Evolutionary conservation across 2,888 invertebrate species (phyloP).

Genomic region (Amiota communis): DNA sequence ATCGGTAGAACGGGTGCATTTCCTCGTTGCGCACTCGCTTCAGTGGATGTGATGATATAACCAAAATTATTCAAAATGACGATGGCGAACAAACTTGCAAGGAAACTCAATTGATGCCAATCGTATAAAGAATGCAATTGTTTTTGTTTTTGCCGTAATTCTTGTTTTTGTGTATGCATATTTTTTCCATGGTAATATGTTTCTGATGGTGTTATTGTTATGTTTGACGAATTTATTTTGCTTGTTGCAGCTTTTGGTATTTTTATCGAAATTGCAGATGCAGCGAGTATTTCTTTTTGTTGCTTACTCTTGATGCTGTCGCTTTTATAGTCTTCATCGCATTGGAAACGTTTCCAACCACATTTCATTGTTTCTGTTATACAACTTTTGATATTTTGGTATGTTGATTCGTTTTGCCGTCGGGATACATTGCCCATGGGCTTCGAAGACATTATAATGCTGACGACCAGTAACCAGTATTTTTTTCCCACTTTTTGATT

Average conservation of each 20-base stretch:
- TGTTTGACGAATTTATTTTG: slow-evolving; percentile 16
- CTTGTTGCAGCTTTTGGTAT: slow-evolving; percentile 19
- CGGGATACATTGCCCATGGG: slow-evolving; percentile 71
- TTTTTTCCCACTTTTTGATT: too few relatives aligned
- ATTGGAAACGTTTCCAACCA: slow-evolving; percentile 15
- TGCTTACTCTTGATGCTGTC: slow-evolving; percentile 14
- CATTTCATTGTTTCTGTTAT: slow-evolving; percentile 20
- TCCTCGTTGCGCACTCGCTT: slow-evolving; percentile 54
- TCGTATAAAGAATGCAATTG: slow-evolving; percentile 4
- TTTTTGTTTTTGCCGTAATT: too few relatives aligned
- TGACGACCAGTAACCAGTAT: slow-evolving; percentile 11
- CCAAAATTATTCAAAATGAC: slow-evolving; percentile 66
- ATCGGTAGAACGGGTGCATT: slow-evolving; percentile 63
- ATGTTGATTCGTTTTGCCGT: slow-evolving; percentile 50
- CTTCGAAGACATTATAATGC: slow-evolving; percentile 68
- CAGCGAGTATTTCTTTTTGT: background rate
- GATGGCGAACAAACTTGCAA: slow-evolving; percentile 61
- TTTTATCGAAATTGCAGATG: slow-evolving; percentile 34
- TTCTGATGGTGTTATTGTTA: slow-evolving; percentile 21
- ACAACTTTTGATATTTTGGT: slow-evolving; percentile 16
- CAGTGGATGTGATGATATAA: slow-evolving; percentile 55
- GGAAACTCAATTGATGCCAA: slow-evolving; percentile 57
- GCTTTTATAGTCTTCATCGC: background rate
- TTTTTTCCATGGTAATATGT: slow-evolving; percentile 33
- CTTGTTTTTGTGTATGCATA: slow-evolving; percentile 17